Base-by-base conservation (phyloP, 2,113 vertebrate species). In the Tachuris rubrigastra region DNA sequence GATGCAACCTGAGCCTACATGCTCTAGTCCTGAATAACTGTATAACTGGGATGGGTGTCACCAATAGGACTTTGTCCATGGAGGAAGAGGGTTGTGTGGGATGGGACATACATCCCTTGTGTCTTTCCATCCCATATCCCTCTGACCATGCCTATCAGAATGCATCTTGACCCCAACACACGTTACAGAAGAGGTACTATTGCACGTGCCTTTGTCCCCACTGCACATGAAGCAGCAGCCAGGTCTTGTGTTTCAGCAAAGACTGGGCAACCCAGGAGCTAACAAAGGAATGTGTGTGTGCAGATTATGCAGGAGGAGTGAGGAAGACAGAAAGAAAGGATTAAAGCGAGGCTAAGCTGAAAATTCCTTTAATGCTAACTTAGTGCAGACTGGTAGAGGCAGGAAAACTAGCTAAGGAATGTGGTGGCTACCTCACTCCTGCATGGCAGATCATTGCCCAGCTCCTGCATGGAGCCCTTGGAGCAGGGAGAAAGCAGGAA, bases 131-230 rank as follows among this genome's bases (percentile, higher is more conserved):
- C 35, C 30, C 39, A 17, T 10, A 12, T 14, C 5, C 15, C 46
- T 80, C 53, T 93, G 37, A 66, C 9, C 22, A 2, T 6, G 14
- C 28, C 30, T 39, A 23, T 13, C 46, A 65, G 55, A 21, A 74
- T 14, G 24, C 31, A 69, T 19, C 46, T 58, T 67, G 44, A 68
- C 31, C 15, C 24, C 25, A 50, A 30, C 7, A 30, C 1, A 15
- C n/a, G 3, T 14, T 21, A 52, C 47, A 87, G 56, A 71, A 71
- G 44, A 49, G 10, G 1, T 10, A 9, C 8, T 28, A 9, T 6
- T 67, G 33, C 42, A 68, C 0, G 0, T 44, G 10, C 6, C 28
- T 12, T 58, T 13, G 1, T 10, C 44, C 65, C 39, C 24, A 15
- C 25, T 80, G 41, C 63, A 53, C 0, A 0, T 2, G 82, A 23